Evolutionary conservation across 92 coral and sea anemone genomes (phyloP).

Genomic region (Epizoanthus scotinus): DNA sequence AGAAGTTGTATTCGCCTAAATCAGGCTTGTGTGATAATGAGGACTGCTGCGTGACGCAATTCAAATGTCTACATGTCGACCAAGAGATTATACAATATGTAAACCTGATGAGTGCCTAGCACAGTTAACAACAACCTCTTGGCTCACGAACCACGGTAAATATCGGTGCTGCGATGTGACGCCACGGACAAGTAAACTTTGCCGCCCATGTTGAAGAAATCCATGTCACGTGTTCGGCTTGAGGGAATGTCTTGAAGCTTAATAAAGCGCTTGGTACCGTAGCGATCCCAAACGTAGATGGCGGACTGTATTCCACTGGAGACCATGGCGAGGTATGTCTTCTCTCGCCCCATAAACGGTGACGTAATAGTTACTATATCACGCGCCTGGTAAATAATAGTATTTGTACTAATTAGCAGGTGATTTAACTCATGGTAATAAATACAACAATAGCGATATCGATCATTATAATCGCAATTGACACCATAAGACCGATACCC

Average conservation of each 20-base stretch:
- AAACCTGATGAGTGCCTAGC: too few relatives aligned
- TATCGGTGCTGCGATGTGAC: conserved; percentile 75
- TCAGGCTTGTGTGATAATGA: too few relatives aligned
- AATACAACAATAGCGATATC: too few relatives aligned
- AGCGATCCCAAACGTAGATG: conserved; percentile 91
- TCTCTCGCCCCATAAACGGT: conserved; percentile 91
- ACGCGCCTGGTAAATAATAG: conserved; percentile 68
- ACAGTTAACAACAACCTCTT: too few relatives aligned
- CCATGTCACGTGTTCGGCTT: conserved; percentile 88
- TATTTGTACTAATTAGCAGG: not conserved
- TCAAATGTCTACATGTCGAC: too few relatives aligned
- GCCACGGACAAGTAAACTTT: conserved; percentile 82
- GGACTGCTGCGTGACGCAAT: too few relatives aligned
- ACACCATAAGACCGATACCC: too few relatives aligned
- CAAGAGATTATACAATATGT: too few relatives aligned
- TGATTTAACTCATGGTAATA: not conserved
- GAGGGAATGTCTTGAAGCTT: conserved; percentile 86
- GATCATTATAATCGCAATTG: too few relatives aligned
- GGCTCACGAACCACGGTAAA: conserved; percentile 75
- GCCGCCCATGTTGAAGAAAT: conserved; percentile 92
- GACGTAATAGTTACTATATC: conserved; percentile 86
- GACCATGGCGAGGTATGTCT: conserved; percentile 88
- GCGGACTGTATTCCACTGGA: conserved; percentile 73
- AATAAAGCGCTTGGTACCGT: conserved; percentile 69
- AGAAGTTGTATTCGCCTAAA: too few relatives aligned